A percentile compares a stretch with the other conserved stretches of the same genome.
These are phyloP conservation scores for Drosophila insularis DNA, from an alignment of 1,140 invertebrate species.

Conservation along the genomic window DNA sequence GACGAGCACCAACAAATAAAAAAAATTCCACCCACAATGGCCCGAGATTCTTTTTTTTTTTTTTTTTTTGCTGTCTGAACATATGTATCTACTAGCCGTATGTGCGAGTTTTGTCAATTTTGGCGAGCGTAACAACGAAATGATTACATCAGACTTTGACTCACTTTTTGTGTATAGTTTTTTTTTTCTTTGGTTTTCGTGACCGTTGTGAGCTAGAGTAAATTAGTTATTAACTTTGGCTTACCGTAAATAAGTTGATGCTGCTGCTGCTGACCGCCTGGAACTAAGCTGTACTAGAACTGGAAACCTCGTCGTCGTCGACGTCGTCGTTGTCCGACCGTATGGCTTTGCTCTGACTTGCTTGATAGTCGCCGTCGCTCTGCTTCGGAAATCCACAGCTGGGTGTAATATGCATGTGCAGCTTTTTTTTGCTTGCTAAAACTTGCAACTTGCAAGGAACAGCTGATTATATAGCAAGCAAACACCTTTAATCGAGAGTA, in stretches of 20 bases:
- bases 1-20: constrained; percentile 25
- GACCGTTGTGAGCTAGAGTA: constrained; percentile 36
- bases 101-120: constrained; percentile 31
- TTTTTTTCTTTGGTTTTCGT: constrained; percentile 14
- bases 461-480: constrained; percentile 28
- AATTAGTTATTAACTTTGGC: constrained; percentile 59
- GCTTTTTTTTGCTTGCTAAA: constrained; percentile 57
- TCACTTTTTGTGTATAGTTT: constrained; percentile 57
- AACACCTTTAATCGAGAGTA: not conserved
- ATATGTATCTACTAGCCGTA: constrained; percentile 1
- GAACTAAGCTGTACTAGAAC: constrained; percentile 35
- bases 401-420: constrained; percentile 58
- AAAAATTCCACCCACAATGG: constrained; percentile 28
- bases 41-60: not conserved
- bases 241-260: constrained; percentile 50
- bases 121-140: constrained; percentile 62
- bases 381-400: constrained; percentile 41
- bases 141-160: constrained; percentile 80
- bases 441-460: constrained; percentile 35
- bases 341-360: constrained; percentile 16
- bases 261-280: constrained; percentile 28
- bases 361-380: constrained; percentile 67
- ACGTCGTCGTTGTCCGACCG: constrained; percentile 22
- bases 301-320: constrained; percentile 33
- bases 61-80: not conserved